phyloP scores from a whole-genome alignment of 2,797 vertebrate genomes.

The Hybognathus amarus region DNA sequence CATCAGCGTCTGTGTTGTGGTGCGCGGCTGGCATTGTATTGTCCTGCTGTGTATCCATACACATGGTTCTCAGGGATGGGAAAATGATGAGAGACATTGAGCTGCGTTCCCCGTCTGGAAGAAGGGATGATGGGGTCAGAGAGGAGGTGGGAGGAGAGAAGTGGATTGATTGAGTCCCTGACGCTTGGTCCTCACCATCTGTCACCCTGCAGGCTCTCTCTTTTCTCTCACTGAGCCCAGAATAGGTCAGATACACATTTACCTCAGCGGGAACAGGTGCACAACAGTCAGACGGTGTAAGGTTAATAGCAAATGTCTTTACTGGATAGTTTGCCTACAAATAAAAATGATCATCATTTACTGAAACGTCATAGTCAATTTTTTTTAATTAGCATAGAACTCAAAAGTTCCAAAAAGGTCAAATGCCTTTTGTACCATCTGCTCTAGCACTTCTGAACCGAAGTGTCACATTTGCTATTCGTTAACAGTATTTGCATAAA shows the following conservation, averaged over 20 bases:
- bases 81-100: not conserved
- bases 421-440: slow-evolving; percentile 7
- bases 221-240: slow-evolving; percentile 36
- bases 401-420: not conserved
- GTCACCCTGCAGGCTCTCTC: slow-evolving; percentile 50
- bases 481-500: slow-evolving; percentile 21
- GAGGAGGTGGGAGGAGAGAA: not conserved
- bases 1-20: slow-evolving; percentile 16
- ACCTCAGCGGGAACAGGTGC: not conserved
- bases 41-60: not conserved
- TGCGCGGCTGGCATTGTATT: not conserved
- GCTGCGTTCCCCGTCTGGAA: not conserved
- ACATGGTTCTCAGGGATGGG: slow-evolving; percentile 3
- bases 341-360: not conserved
- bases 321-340: not conserved
- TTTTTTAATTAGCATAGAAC: not conserved
- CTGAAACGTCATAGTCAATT: not conserved
- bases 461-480: not conserved
- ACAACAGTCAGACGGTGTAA: slow-evolving; percentile 16
- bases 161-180: slow-evolving; percentile 30
- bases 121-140: not conserved
- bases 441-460: not conserved
- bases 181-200: slow-evolving; percentile 61
- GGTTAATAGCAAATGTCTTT: not conserved
- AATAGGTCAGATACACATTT: slow-evolving; percentile 35